Base-by-base conservation (phyloP, 2,797 vertebrate genomes). In the Macrochelys suwanniensis region DNA sequence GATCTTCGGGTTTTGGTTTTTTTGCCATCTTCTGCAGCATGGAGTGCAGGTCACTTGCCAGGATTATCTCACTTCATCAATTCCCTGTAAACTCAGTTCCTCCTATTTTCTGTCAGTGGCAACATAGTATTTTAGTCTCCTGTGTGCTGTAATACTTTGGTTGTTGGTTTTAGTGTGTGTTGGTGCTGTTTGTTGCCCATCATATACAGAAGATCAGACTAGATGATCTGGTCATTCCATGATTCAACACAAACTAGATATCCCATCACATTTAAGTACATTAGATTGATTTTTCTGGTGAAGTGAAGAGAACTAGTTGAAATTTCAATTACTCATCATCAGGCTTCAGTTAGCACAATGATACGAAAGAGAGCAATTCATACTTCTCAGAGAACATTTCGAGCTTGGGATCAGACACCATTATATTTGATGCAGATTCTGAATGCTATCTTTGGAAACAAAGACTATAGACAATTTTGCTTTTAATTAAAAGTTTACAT, bases 401-500 rank as follows among this genome's bases (percentile, higher is more conserved):
- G 1, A 88, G 47, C 7, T 33, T 2, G 50, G 56, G 81, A 80
- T 2, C 2, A 33, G 80, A 87, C 82, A 4, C 0, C 6, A 26
- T 21, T 28, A 47, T 31, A n/a, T 26, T 15, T 47, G 11, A 26
- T 23, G 11, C 13, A 25, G 3, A 12, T 76, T 85, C 51, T 68
- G 33, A 11, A 93, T 25, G 26, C 3, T 23, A 17, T 19, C n/a
- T 65, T 76, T 42, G 26, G 1, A 87, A 61, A 19, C 7, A 88
- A 74, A 0, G 0, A 9, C 3, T 28, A 87, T 5, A 1, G 4
- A 42, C 45, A 83, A 31, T 47, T 4, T 82, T 76, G 5, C 26
- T 50, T 33, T 82, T 17, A 45, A n/a, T 49, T 82, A 90, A 56
- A 90, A 61, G 71, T 57, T 57, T 61, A 84, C 49, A 7, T n/a